Conservation (phyloP, 2,888 invertebrate species). For the Pseudeuparius sepicola region DNA sequence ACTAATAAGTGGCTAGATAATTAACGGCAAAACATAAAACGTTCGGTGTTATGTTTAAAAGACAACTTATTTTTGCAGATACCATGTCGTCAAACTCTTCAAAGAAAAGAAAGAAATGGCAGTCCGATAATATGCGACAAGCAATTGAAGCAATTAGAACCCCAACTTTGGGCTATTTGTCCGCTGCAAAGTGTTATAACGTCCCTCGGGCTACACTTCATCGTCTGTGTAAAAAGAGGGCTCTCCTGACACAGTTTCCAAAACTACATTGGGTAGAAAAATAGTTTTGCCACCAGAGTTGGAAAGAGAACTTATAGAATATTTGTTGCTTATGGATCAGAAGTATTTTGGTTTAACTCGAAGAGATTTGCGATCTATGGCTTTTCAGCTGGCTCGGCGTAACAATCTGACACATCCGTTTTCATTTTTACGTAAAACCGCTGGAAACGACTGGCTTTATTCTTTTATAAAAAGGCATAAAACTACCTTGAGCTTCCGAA, state of each 20-base stretch:
- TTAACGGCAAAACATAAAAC: too few species aligned
- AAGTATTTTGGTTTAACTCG: slow-evolving; percentile 18
- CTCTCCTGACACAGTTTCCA: too few species aligned
- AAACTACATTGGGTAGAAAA: slow-evolving; percentile 14
- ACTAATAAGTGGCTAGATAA: too few species aligned
- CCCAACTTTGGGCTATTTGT: slow-evolving; percentile 6
- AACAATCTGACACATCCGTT: slow-evolving; percentile 17
- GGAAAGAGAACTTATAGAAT: slow-evolving; percentile 13
- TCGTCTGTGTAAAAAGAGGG: slow-evolving; percentile 13
- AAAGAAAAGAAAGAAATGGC: too few species aligned
- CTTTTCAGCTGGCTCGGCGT: slow-evolving; percentile 16
- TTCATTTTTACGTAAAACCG: slow-evolving; percentile 13
- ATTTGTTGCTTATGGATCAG: slow-evolving; percentile 14
- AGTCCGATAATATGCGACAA: too few species aligned
- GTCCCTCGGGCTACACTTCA: too few species aligned
- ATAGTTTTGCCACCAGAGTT: slow-evolving; percentile 12
- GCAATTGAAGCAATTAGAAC: too few species aligned
- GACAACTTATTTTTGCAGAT: too few species aligned
- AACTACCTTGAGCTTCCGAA: slow-evolving; percentile 14
- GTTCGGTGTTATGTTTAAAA: too few species aligned
- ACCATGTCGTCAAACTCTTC: too few species aligned
- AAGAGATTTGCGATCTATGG: slow-evolving; percentile 16
- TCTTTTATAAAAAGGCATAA: slow-evolving; percentile 17
- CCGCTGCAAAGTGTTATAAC: slow-evolving; percentile 6
- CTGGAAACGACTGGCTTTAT: slow-evolving; percentile 19